phyloP scores from a whole-genome alignment of 2,888 invertebrate species.

The Brenthis daphne region DNA sequence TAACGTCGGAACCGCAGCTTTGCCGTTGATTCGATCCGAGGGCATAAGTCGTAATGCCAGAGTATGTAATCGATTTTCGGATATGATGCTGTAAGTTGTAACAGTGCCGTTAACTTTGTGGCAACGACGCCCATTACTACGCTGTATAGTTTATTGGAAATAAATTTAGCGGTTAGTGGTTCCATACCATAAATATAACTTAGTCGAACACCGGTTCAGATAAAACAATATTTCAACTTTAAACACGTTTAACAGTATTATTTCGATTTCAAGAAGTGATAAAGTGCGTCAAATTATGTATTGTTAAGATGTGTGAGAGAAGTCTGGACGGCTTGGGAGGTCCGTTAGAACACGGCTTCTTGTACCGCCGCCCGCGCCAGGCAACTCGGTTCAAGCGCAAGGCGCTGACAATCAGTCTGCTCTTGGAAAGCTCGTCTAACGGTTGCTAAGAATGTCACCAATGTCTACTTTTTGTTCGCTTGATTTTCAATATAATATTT shows the following conservation, averaged over 20 bases:
- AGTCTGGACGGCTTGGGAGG: slow-evolving; percentile 45
- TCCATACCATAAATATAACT: neutral
- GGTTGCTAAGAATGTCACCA: slow-evolving; percentile 74
- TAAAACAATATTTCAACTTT: slow-evolving; percentile 2
- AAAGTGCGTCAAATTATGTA: slow-evolving; percentile 7
- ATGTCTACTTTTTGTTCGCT: slow-evolving; percentile 67
- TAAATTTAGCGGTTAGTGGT: slow-evolving; percentile 13
- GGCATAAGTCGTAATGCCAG: slow-evolving; percentile 55
- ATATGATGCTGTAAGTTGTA: slow-evolving; percentile 49
- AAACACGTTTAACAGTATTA: slow-evolving; percentile 1
- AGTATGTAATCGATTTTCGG: slow-evolving; percentile 53
- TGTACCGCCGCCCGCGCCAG: slow-evolving; percentile 4
- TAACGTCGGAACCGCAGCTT: slow-evolving; percentile 60
- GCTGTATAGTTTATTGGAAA: slow-evolving; percentile 18
- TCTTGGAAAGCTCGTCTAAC: slow-evolving; percentile 62
- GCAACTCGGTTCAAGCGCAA: slow-evolving; percentile 13
- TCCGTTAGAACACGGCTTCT: slow-evolving; percentile 51
- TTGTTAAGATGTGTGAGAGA: slow-evolving; percentile 11
- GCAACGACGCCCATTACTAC: slow-evolving; percentile 26
- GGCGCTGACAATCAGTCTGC: slow-evolving; percentile 39
- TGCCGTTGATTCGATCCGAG: slow-evolving; percentile 55
- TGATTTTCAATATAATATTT: slow-evolving; percentile 58
- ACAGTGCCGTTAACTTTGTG: slow-evolving; percentile 47
- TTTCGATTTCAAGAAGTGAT: neutral
- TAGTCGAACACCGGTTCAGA: neutral